A percentile compares a stretch with the other conserved stretches of the same genome.
These are phyloP conservation scores for Oopsacas minuta DNA, from an alignment of 37 sponge, comb jelly and placozoan species.

Conservation along the genomic window DNA sequence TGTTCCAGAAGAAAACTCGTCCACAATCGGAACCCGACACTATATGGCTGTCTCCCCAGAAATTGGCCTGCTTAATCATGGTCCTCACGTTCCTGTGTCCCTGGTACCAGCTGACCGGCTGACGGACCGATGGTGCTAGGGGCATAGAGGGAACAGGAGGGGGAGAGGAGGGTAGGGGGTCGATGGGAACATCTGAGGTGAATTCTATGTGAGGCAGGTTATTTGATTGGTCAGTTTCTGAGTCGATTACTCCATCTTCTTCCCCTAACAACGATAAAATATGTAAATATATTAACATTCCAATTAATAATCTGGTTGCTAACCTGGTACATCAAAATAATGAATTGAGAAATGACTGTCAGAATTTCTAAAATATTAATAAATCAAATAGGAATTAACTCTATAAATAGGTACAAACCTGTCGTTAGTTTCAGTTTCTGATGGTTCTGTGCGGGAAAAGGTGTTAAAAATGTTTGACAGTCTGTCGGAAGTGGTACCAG, in stretches of 20 bases:
- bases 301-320: not conserved
- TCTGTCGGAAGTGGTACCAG: not conserved
- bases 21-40: constrained; percentile 88
- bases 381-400: no score
- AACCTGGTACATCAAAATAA: not conserved
- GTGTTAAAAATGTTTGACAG: not conserved
- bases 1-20: constrained; percentile 78
- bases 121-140: not conserved
- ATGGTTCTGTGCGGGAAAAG: not conserved
- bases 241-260: not conserved
- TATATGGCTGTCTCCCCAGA: constrained; percentile 58
- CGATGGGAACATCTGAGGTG: not conserved
- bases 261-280: not conserved
- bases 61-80: constrained; percentile 82
- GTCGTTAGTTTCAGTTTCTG: not conserved
- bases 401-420: not conserved
- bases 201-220: not conserved
- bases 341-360: not conserved
- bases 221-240: not conserved
- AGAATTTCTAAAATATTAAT: not conserved
- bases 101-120: constrained; percentile 26
- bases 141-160: not conserved
- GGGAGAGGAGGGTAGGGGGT: not conserved
- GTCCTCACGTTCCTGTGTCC: constrained; percentile 77
- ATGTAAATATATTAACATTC: not conserved